A percentile compares a stretch with the other conserved stretches of the same genome.
phyloP scores from a whole-genome alignment of 2,888 invertebrate species.

The Rhopalosiphum nymphaeae region DNA sequence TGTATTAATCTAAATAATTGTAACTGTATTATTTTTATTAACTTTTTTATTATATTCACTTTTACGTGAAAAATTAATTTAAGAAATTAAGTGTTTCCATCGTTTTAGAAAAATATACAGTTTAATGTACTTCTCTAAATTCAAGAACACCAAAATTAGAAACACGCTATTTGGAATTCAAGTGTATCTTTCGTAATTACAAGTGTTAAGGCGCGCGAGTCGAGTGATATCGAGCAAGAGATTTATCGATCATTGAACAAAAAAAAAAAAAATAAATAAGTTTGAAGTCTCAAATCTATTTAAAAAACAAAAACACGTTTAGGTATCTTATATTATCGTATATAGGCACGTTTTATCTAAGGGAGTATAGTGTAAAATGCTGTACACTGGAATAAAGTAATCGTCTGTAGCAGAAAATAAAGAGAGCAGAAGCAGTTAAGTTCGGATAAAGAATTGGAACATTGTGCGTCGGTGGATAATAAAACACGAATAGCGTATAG shows the following conservation, averaged over 20 bases:
- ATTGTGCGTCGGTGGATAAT: neutral
- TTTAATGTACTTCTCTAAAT: neutral
- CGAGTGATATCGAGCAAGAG: neutral
- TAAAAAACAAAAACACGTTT: neutral
- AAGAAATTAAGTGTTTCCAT: neutral
- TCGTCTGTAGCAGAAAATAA: neutral
- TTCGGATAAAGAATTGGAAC: neutral
- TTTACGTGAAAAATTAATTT: neutral
- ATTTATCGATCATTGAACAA: neutral
- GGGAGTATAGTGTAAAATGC: neutral
- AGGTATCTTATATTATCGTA: neutral
- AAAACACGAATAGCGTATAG: neutral
- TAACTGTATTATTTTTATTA: neutral
- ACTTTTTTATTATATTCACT: neutral
- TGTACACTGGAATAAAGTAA: neutral
- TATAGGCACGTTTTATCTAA: neutral
- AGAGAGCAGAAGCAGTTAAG: neutral
- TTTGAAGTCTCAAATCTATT: neutral
- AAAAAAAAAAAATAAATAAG: neutral
- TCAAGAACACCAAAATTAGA: neutral
- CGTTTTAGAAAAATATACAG: neutral
- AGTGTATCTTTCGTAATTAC: neutral
- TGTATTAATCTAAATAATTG: neutral
- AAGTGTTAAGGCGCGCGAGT: neutral
- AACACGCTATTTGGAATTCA: neutral